Evolutionary conservation across 2,888 invertebrate genomes (phyloP), one percentile per base, ranked within the genome.

Genomic region (Orthosia gothica): DNA sequence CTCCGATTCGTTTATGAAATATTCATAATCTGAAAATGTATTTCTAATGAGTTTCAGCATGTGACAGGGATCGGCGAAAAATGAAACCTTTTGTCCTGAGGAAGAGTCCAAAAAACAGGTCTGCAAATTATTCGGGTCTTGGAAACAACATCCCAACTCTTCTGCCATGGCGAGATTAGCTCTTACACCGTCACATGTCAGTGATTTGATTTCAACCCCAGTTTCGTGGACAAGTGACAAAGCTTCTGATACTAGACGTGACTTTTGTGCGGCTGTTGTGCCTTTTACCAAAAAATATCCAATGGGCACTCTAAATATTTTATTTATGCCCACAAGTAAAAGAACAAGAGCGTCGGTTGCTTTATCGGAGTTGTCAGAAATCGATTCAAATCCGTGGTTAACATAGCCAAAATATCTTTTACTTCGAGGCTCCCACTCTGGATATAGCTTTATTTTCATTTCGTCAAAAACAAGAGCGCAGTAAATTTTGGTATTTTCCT

Each of bases 21-120:
- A 58, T 40, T n/a, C n/a, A n/a, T 40, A 59, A 59, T n/a, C 59
- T n/a, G 59, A 59, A 59, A 59, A 59, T n/a, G 59, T 59, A n/a
- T 59, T 59, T n/a, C 32, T 59, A n/a, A 59, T 59, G 4, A 59
- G 59, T 40, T 40, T 59, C 18, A 32, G 5, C 58, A 59, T 59
- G 7, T 59, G 13, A n/a, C 59, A 59, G n/a, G 50, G 50, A 50
- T 50, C 50, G 18, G 50, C 50, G 18, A 50, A 50, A 50, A 50
- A 50, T n/a, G 50, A 50, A 16, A 50, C 50, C 50, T 50, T 50
- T 50, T 50, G 50, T 16, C 50, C 50, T 18, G 50, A 50, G 18
- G 50, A 50, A 50, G 50, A 18, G 50, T 50, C 50, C 50, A 50
- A 50, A n/a, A 50, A 50, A 50, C 50, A 15, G 50, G 50, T 50